phyloP scores from a whole-genome alignment of 2,888 invertebrate genomes.

The Dione vanillae region DNA sequence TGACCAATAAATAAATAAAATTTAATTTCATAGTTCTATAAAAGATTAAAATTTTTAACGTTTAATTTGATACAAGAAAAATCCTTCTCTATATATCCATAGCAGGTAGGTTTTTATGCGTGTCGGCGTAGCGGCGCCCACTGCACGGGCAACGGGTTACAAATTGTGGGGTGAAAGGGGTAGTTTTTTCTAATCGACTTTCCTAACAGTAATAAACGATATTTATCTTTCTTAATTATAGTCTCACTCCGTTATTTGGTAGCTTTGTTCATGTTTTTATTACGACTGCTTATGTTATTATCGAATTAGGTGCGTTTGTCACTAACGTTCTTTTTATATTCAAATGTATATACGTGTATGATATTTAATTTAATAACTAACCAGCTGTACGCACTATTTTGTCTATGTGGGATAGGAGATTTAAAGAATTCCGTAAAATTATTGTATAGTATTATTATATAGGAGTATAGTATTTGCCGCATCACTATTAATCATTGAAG shows the following conservation, averaged over 20 bases:
- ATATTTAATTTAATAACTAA: background rate
- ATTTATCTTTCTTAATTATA: conserved; percentile 85
- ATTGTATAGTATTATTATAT: too few species aligned
- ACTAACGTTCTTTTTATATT: conserved; percentile 52
- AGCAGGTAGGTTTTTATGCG: conserved; percentile 74
- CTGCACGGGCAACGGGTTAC: conserved; percentile 77
- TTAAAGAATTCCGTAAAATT: too few species aligned
- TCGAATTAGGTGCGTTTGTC: conserved; percentile 79
- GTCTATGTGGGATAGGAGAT: too few species aligned
- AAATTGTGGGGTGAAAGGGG: conserved; percentile 85
- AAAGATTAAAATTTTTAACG: background rate
- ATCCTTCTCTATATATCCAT: conserved; percentile 54
- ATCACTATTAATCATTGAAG: too few species aligned
- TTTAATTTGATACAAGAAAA: background rate
- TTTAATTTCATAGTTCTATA: background rate
- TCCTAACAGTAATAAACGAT: conserved; percentile 84
- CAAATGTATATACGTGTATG: background rate
- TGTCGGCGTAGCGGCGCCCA: conserved; percentile 74
- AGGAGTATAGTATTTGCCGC: too few species aligned
- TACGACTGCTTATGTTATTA: conserved; percentile 76
- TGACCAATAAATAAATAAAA: too few species aligned
- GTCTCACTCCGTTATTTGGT: conserved; percentile 78
- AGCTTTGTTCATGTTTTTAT: conserved; percentile 78
- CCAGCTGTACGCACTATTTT: too few species aligned
- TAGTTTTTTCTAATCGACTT: conserved; percentile 84